A percentile compares a stretch with the other conserved stretches of the same genome.
Evolutionary conservation across 1,140 invertebrate genomes (phyloP).

Genomic region (Temnothorax nylanderi): DNA sequence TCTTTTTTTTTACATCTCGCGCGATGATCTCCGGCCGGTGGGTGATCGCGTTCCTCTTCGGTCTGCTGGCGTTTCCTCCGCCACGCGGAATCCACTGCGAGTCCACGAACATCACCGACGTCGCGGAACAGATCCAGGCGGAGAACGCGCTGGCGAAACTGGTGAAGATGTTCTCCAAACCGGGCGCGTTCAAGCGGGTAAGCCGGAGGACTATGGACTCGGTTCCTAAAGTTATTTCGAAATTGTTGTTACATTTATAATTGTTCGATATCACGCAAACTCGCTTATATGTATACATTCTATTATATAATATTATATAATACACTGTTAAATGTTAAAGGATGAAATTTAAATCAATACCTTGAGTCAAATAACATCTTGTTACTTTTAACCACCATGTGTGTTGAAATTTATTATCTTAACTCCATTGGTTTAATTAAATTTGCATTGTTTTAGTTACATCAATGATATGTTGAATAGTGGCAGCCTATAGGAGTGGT

Average conservation of each 20-base stretch:
- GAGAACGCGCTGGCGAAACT: constrained; percentile 82
- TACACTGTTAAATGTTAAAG: too few relatives aligned
- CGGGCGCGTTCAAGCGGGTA: constrained; percentile 84
- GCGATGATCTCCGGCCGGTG: constrained; percentile 30
- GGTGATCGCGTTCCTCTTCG: constrained; percentile 60
- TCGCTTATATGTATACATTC: neutral
- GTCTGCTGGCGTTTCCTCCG: constrained; percentile 48
- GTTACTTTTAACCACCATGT: too few relatives aligned
- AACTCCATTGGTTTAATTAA: too few relatives aligned
- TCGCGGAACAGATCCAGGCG: constrained; percentile 56
- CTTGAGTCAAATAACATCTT: too few relatives aligned
- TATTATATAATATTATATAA: too few relatives aligned
- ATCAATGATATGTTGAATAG: too few relatives aligned
- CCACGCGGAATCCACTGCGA: constrained; percentile 27
- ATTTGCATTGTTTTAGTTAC: too few relatives aligned
- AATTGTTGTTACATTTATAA: neutral
- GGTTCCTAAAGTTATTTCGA: neutral
- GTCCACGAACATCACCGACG: constrained; percentile 65
- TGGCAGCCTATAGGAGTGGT: too few relatives aligned
- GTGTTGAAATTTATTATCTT: too few relatives aligned
- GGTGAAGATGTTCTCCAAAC: constrained; percentile 83
- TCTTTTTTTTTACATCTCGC: neutral
- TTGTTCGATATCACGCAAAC: neutral
- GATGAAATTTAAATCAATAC: too few relatives aligned
- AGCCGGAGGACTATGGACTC: neutral